Evolutionary conservation across 2,113 vertebrate species (phyloP), one percentile per base, ranked within the genome.

Genomic region (Myotis yumanensis): DNA sequence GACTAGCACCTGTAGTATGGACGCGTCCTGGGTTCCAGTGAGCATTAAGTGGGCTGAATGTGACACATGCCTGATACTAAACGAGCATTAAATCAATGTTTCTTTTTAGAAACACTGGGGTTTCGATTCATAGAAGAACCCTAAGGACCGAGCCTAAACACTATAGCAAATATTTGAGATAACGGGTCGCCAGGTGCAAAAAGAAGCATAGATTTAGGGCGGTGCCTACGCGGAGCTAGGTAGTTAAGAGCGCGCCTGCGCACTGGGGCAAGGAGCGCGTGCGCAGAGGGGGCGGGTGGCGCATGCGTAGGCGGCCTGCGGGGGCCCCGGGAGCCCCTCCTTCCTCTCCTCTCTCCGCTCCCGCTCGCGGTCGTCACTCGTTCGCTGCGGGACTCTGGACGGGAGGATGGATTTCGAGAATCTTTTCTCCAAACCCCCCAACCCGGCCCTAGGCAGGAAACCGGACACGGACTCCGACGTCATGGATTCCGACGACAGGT

Each of bases 371-470:
- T 12, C 0, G 37, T 48, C 80, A 9, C 9, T 20, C 4, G 2
- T 77, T 18, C 30, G 18, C 8, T 64, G 9, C 18, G 1, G 0
- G 2, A 4, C 18, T 5, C 2, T 30, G 8, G 6, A 0, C 4
- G 8, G 46, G 22, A 83, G 73, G 2, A 99, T 99, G 99, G 99
- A 99, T 98, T 99, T 99, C 99, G 99, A 99, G 98, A 99, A 99
- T 99, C 99, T 99, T 98, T 99, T 99, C 99, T 99, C 99, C 99
- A 99, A 99, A 98, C 99, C 99, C 98, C 99, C 99, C 98, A 99
- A 99, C 98, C 99, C 99, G 97, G 99, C 99, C 98, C 99, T 99
- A 99, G 99, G 99, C 98, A 99, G 99, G 99, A 99, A 99, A 62
- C 16, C 54, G 25, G 59, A 80, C 57, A 16, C 71, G 79, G 86